A percentile compares a stretch with the other conserved stretches of the same genome.
These are phyloP conservation scores for Thalpophila matura DNA, from an alignment of 2,888 invertebrate genomes.

Conservation along the genomic window DNA sequence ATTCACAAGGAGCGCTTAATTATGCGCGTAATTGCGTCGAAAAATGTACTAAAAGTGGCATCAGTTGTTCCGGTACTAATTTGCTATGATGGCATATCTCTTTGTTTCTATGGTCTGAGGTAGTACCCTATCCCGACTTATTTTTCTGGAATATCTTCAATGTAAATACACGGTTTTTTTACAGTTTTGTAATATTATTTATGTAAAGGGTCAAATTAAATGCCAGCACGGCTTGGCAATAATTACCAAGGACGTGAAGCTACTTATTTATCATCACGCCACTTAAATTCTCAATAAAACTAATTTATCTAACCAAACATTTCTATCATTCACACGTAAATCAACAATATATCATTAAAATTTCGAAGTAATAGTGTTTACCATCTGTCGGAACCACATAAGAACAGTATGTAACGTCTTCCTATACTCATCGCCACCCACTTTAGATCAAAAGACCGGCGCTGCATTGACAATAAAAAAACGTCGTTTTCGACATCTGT, in stretches of 20 bases:
- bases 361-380: conserved; percentile 7
- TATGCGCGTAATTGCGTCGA: too few species aligned
- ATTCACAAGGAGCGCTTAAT: too few species aligned
- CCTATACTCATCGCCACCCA: conserved; percentile 18
- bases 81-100: too few species aligned
- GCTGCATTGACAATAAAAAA: conserved; percentile 22
- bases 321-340: not conserved
- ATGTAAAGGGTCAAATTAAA: not conserved
- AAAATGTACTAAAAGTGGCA: too few species aligned
- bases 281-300: not conserved
- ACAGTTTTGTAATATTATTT: too few species aligned
- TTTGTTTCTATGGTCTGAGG: too few species aligned
- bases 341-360: conserved; percentile 4
- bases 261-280: not conserved
- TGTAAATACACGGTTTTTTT: too few species aligned
- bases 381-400: conserved; percentile 44
- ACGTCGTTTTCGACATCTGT: conserved; percentile 14
- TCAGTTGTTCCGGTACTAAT: too few species aligned
- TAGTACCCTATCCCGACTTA: too few species aligned
- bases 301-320: not conserved
- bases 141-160: too few species aligned
- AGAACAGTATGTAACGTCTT: conserved; percentile 4
- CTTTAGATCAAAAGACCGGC: conserved; percentile 30
- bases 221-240: not conserved
- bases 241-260: not conserved